A percentile compares a stretch with the other conserved stretches of the same genome.
Evolutionary conservation across 1,140 invertebrate species (phyloP).

Genomic region (Aphelenchoides avenae): DNA sequence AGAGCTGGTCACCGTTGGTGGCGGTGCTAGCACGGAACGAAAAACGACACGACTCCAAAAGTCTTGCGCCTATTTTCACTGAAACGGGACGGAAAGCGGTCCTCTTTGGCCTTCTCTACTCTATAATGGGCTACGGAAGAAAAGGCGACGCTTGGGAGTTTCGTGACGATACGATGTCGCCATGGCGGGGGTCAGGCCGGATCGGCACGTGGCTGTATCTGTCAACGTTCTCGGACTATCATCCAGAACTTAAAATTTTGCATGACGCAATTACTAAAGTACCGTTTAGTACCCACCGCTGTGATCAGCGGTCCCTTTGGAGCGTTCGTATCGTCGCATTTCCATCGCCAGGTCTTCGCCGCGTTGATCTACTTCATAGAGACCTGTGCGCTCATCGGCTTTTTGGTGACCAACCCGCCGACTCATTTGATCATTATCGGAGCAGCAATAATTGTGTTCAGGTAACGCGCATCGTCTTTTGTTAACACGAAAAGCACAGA

Average conservation of each 20-base stretch:
- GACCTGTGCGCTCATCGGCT: conserved; percentile 22
- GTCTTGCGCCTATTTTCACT: no score
- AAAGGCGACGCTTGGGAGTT: no score
- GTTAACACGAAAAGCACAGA: no score
- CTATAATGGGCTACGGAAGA: no score
- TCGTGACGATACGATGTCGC: no score
- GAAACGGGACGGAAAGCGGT: no score
- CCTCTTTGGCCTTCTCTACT: no score
- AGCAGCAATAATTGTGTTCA: conserved; percentile 26
- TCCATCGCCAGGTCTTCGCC: conserved; percentile 40
- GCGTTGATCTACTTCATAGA: conserved; percentile 33
- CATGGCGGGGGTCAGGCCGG: no score
- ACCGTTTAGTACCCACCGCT: conserved; percentile 16
- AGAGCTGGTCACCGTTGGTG: no score
- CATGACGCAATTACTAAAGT: conserved; percentile 2
- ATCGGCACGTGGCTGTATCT: neutral
- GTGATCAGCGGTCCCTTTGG: conserved; percentile 32
- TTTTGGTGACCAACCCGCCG: conserved; percentile 21
- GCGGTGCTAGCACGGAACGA: no score
- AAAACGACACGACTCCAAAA: no score
- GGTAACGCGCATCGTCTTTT: no score
- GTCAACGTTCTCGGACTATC: neutral
- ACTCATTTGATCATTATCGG: conserved; percentile 22
- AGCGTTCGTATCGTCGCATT: conserved; percentile 37
- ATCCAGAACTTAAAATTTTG: neutral